Conservation (phyloP, 2,797 vertebrate genomes). For the Anomalospiza imberbis region DNA sequence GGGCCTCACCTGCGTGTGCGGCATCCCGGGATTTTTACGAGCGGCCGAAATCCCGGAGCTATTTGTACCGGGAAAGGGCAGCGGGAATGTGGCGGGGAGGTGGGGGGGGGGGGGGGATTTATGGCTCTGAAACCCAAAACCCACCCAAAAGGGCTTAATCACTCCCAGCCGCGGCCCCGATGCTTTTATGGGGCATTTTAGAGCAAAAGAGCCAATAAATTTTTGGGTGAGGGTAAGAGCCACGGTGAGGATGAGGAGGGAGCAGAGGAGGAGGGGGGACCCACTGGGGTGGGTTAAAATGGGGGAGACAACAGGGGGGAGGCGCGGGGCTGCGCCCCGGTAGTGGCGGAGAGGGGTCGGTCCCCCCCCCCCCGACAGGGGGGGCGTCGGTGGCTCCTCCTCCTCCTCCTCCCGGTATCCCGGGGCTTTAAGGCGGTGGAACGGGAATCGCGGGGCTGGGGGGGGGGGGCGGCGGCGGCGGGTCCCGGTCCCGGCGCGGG, state of each 20-base stretch:
- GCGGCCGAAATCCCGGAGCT: constrained; percentile 65
- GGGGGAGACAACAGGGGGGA: neutral
- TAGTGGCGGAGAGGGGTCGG: neutral
- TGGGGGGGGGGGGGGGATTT: constrained; percentile 31
- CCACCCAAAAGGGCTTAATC: constrained; percentile 62
- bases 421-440: neutral
- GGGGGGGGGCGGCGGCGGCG: neutral
- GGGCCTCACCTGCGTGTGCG: constrained; percentile 40
- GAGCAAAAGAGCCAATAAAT: constrained; percentile 64
- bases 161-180: constrained; percentile 59
- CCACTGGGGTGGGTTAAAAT: neutral
- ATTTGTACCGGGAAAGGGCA: constrained; percentile 64
- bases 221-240: constrained; percentile 31
- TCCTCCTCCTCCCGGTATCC: neutral
- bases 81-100: neutral
- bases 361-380: neutral
- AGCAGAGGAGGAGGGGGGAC: neutral
- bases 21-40: constrained; percentile 47
- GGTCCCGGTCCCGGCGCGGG: constrained; percentile 55
- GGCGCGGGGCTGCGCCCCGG: constrained; percentile 3
- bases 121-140: constrained; percentile 66
- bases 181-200: constrained; percentile 63
- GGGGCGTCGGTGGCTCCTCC: neutral
- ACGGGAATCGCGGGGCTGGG: neutral
- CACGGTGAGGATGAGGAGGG: neutral